Percentiles rank a stretch among this genome's conserved stretches.
These are phyloP conservation scores for Bombus cullumanus DNA, from an alignment of 1,140 invertebrate genomes.

Conservation along the genomic window DNA sequence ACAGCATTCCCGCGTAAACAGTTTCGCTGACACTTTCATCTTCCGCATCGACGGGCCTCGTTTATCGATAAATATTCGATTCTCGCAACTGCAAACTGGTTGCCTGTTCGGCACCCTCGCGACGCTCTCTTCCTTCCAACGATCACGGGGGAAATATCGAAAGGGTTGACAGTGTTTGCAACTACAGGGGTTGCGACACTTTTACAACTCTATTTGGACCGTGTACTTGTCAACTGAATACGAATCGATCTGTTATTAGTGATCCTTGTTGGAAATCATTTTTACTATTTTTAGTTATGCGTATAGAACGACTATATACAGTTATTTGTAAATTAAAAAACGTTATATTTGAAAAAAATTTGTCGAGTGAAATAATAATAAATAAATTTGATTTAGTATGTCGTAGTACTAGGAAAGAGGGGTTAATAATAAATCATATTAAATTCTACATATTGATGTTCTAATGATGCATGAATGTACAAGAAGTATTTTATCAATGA, in stretches of 20 bases:
- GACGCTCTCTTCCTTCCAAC: neutral
- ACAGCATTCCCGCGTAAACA: constrained; percentile 25
- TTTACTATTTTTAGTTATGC: too few species aligned
- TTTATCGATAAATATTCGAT: constrained; percentile 38
- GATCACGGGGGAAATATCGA: neutral
- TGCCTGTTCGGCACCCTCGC: constrained; percentile 3
- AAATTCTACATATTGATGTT: neutral
- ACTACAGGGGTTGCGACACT: neutral
- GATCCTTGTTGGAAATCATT: neutral
- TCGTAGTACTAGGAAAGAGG: too few species aligned
- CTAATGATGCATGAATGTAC: neutral
- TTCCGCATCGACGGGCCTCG: constrained; percentile 8
- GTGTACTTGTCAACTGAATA: neutral
- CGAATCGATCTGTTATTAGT: neutral
- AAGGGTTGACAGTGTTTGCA: constrained; percentile 1
- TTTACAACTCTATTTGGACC: neutral
- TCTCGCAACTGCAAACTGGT: neutral
- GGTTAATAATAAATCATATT: too few species aligned
- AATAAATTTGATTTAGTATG: too few species aligned
- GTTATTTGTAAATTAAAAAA: too few species aligned
- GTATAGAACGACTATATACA: too few species aligned
- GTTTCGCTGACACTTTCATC: constrained; percentile 39
- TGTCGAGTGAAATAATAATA: neutral
- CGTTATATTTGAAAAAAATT: neutral
- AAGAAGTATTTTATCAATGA: neutral